Evolutionary conservation across 2,797 vertebrate genomes (phyloP), one percentile per base, ranked within the genome.

Genomic region (Cossypha dichroa): DNA sequence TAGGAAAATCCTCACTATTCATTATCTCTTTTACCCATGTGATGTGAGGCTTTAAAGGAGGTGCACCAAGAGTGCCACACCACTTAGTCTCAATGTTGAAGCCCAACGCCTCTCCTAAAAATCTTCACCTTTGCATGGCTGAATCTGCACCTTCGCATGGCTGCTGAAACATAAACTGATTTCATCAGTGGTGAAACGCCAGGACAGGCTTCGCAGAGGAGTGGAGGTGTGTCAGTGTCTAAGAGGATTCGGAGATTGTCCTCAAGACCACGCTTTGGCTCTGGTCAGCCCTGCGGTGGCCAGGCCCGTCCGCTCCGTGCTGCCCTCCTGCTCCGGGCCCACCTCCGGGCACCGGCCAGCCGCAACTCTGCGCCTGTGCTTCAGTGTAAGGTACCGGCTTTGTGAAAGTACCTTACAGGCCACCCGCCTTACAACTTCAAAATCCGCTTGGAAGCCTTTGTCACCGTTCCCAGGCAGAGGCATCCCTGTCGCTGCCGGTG

Each of bases 361-460:
- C 51, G 11, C 0, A 8, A 2, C 43, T 63, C 49, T 2, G 52
- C 2, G 26, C 52, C 41, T 10, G 20, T 9, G 11, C 4, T 8
- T 26, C 58, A 18, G 0, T 2, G 18, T 4, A 15, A 54, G 15
- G 13, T 3, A 36, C 3, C 16, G 5, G 15, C 13, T 9, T 80
- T n/a, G 3, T 2, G 0, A 5, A 11, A n/a, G 3, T 1, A 3
- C 9, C 3, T 41, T 40, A 54, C 51, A 23, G 33, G 28, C 45
- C 38, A 43, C 43, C 26, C 12, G 21, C 55, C 3, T 15, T 18
- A 10, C 36, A 73, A 34, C 15, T 46, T 31, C 9, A 41, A n/a
- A 64, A 49, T 26, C 36, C 36, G 26, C 41, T 4, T 7, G 48
- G 41, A 48, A 81, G 54, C 16, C 19, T 51, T 67, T 88, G 17